phyloP scores from a whole-genome alignment of 1,140 invertebrate genomes.

The Pissodes strobi region DNA sequence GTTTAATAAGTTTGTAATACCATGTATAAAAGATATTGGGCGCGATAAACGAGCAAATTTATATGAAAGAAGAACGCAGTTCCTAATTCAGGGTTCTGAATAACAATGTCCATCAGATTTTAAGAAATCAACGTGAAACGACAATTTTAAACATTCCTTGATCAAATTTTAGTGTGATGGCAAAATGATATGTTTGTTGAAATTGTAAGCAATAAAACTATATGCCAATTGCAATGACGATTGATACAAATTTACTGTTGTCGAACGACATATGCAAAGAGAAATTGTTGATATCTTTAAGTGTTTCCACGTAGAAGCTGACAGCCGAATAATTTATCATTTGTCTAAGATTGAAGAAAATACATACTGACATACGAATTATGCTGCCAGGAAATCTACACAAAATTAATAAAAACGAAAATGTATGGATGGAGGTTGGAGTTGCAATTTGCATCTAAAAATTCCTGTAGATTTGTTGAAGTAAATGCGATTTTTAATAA shows the following conservation, averaged over 20 bases:
- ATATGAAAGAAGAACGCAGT: not conserved
- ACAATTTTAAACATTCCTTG: no score
- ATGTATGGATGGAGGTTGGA: no score
- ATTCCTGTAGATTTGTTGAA: not conserved
- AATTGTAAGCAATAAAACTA: no score
- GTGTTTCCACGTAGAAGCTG: no score
- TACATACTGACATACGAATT: not conserved
- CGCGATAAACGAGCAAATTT: no score
- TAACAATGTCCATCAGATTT: not conserved
- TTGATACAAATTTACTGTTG: no score
- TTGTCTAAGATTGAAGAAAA: not conserved
- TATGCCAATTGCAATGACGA: not conserved
- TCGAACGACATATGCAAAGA: not conserved
- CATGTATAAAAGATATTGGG: not conserved
- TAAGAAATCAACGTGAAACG: not conserved
- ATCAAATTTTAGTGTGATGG: no score
- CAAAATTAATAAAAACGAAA: not conserved
- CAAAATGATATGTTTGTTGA: no score
- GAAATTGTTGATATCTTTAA: not conserved
- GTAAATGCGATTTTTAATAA: no score
- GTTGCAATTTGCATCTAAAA: not conserved
- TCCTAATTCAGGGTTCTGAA: not conserved
- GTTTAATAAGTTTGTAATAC: not conserved
- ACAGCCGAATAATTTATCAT: no score
- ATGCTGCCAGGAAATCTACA: not conserved